Conservation (phyloP, 2,113 vertebrate species). For the Cranoglanis bouderius region DNA sequence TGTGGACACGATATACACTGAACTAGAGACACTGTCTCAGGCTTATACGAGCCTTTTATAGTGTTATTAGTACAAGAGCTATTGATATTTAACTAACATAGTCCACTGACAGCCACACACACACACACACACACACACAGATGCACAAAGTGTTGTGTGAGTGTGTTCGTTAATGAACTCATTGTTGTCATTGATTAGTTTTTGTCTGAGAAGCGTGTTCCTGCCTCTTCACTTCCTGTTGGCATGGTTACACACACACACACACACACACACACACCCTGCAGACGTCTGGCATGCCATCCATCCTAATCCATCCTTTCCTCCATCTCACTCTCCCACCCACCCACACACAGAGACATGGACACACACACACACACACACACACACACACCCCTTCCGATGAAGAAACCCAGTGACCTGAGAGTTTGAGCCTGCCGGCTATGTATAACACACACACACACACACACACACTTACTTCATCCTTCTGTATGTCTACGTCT, state of each 20-base stretch:
- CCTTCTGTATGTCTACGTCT: not conserved
- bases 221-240: constrained; percentile 37
- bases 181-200: constrained; percentile 7
- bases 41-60: not conserved
- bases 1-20: no score
- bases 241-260: constrained; percentile 3
- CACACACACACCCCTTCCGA: not conserved
- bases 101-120: not conserved
- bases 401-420: constrained; percentile 47
- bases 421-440: constrained; percentile 45
- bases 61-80: not conserved
- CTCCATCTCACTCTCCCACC: not conserved
- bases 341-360: not conserved
- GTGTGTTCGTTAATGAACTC: not conserved
- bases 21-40: no score
- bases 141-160: not conserved
- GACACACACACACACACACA: not conserved
- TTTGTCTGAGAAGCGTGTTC: constrained; percentile 43
- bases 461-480: constrained; percentile 12
- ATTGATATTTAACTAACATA: not conserved
- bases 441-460: constrained; percentile 35
- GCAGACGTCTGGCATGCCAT: constrained; percentile 30
- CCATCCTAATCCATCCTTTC: constrained; percentile 17
- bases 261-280: constrained; percentile 22
- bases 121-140: not conserved